phyloP scores from a whole-genome alignment of 2,113 vertebrate genomes.

The Chascanopsetta lugubris region DNA sequence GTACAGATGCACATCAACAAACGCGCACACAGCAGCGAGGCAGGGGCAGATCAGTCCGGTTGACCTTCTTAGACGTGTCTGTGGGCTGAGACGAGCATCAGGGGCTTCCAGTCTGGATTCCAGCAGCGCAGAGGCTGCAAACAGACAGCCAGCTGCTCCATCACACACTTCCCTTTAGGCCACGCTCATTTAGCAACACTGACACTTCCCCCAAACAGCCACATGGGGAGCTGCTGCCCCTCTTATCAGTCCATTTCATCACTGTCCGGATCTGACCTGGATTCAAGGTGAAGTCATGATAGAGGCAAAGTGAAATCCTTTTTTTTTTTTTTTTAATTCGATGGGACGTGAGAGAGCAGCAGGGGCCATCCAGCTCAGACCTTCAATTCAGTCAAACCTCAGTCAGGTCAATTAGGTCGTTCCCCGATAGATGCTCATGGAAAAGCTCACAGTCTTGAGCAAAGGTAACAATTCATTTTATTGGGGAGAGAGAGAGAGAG shows the following conservation, averaged over 20 bases:
- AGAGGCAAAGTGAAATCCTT: too few relatives aligned
- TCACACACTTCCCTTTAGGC: conserved; percentile 56
- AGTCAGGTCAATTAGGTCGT: too few relatives aligned
- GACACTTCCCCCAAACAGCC: conserved; percentile 30
- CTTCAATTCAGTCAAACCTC: too few relatives aligned
- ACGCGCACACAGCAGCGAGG: background rate
- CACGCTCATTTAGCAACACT: conserved; percentile 58
- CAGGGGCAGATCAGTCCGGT: conserved; percentile 19
- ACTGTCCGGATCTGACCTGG: conserved; percentile 21
- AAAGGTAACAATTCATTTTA: too few relatives aligned
- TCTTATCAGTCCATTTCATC: conserved; percentile 48
- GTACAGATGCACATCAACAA: background rate
- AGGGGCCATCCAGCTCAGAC: too few relatives aligned
- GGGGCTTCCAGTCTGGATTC: conserved; percentile 61
- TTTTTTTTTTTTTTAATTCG: too few relatives aligned
- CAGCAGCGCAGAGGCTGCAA: conserved; percentile 55
- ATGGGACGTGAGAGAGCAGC: too few relatives aligned
- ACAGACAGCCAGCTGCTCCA: conserved; percentile 73
- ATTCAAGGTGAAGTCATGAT: background rate
- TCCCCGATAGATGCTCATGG: too few relatives aligned
- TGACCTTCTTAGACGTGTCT: conserved; percentile 60
- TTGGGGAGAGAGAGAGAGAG: background rate
- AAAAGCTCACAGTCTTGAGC: too few relatives aligned
- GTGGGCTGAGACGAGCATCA: conserved; percentile 49
- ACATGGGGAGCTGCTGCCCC: conserved; percentile 36